Conservation (phyloP, 2,797 vertebrate genomes). For the Falco rusticolus region DNA sequence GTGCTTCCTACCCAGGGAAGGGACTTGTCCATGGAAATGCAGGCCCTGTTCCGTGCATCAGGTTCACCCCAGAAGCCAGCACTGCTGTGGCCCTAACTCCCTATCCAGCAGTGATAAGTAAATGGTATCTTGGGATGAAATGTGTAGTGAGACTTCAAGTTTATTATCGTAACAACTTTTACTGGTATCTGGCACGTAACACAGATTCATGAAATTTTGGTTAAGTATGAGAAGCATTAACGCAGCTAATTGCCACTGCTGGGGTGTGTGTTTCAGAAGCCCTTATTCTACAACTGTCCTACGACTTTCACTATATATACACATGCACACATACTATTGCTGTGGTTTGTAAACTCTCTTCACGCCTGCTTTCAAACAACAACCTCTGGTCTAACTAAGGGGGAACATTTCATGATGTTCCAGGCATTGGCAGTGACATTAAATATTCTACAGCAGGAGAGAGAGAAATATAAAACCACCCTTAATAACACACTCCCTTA, state of each 20-base stretch:
- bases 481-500: background rate
- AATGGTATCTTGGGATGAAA: background rate
- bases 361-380: background rate
- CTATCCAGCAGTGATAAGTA: background rate
- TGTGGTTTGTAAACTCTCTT: background rate
- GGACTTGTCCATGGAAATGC: no score
- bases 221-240: slow-evolving; percentile 8
- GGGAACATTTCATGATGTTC: background rate
- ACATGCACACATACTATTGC: background rate
- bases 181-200: background rate
- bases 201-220: slow-evolving; percentile 13
- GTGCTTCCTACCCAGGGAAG: background rate
- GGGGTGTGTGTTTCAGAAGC: background rate
- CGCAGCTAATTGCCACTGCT: background rate
- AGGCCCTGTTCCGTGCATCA: background rate
- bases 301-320: background rate
- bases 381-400: background rate
- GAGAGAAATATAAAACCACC: background rate
- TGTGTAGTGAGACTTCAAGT: background rate
- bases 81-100: fast-evolving
- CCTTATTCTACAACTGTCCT: background rate
- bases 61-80: background rate
- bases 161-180: background rate
- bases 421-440: background rate
- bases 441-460: background rate